Evolutionary conservation across 53 echinoderm and acorn worm species (phyloP), one percentile per base, ranked within the genome.

Genomic region (Glandiceps talaboti): DNA sequence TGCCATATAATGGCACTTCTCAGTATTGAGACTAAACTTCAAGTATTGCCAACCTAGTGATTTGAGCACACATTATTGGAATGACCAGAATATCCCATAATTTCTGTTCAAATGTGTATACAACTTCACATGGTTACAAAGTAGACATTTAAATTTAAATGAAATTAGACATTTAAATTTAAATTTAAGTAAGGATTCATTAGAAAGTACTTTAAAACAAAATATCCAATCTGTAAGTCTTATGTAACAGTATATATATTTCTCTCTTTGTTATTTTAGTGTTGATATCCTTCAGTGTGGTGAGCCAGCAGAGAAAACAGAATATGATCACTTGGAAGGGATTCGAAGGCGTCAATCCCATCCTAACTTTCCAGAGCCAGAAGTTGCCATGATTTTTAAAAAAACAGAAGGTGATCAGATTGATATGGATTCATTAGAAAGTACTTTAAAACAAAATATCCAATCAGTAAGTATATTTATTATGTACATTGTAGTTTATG

Each of bases 321-420:
- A 88, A 1, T 90, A 89, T 73, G 96, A 96, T 80, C 73, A 85
- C 33, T 81, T 96, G 76, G 77, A 87, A 14, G 93, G 96, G 0
- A 85, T 96, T 26, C 78, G 79, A 1, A 86, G 92, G 75, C 85
- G 96, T 0, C 75, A 77, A 31, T 90, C 85, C 74, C 96, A 96
- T 75, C 89, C 91, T 27, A 86, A 85, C 79, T 90, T 93, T 76
- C 96, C 96, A 27, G 96, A 96, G 45, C 96, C 96, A 79, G 96
- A 96, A 86, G 96, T 96, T 27, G 93, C 96, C 14, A 80, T 96
- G 33, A 96, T 96, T 28, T 96, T 96, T 74, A 96, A 96, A 73
- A 90, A 90, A 78, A 88, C 83, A 27, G 96, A 96, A 81, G 88
- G 91, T 30, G 96, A 96, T 64, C 89, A 92, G 32, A 88, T 93